phyloP scores from a whole-genome alignment of 2,888 invertebrate species.

The Craniophora ligustri region DNA sequence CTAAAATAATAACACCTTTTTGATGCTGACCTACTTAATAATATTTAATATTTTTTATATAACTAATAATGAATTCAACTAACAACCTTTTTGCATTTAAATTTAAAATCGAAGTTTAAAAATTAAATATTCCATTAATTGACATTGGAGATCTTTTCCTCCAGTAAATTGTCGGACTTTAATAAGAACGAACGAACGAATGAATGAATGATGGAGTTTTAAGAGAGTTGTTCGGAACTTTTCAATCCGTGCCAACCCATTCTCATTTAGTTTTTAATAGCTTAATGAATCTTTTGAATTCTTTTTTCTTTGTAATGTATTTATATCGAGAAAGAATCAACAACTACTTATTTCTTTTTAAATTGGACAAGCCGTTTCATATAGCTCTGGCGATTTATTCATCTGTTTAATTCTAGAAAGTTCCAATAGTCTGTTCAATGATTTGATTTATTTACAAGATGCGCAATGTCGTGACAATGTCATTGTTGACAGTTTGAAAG shows the following conservation, averaged over 20 bases:
- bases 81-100: conserved; percentile 4
- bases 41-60: too few species aligned
- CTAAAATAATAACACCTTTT: too few species aligned
- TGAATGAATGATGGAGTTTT: conserved; percentile 58
- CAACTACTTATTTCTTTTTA: conserved; percentile 25
- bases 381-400: conserved; percentile 7
- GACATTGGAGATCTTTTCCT: conserved; percentile 40
- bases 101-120: conserved; percentile 25
- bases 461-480: too few species aligned
- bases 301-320: conserved; percentile 30
- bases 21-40: too few species aligned
- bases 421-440: too few species aligned
- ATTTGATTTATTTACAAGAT: too few species aligned
- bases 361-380: conserved; percentile 14
- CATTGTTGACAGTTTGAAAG: too few species aligned
- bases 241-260: conserved; percentile 26
- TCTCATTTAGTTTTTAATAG: conserved; percentile 54
- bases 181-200: conserved; percentile 50
- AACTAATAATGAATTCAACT: conserved; percentile 7
- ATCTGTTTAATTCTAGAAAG: conserved; percentile 15
- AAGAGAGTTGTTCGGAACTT: conserved; percentile 54
- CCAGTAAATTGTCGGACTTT: conserved; percentile 51
- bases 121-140: conserved; percentile 49
- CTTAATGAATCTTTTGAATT: conserved; percentile 47
- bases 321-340: conserved; percentile 32